Base-by-base conservation (phyloP, 2,888 invertebrate species). In the Nasonia oneida region DNA sequence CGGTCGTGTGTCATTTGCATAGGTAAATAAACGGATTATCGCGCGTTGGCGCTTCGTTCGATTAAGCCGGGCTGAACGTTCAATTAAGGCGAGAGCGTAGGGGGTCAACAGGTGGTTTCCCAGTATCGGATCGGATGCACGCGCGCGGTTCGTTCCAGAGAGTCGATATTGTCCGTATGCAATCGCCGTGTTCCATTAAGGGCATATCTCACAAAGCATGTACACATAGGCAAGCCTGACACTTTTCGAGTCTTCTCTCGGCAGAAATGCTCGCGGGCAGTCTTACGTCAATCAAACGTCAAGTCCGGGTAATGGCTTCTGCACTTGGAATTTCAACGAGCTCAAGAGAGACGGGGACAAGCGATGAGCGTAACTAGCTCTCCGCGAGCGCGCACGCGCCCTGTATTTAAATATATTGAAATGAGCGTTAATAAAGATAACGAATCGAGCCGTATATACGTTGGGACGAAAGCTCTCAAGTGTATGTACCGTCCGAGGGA, bases 351-450 rank as follows among this genome's bases (percentile, higher is more conserved):
- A 23, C 50, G 29, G 42, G 4, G 47, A 42, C 50, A 23, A 74
- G 47, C 37, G 74, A 75, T 18, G 37, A 37, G 29, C 71, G 50
- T 70, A 47, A 61, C 70, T 39, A 76, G 33, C 18, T 71, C 6
- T 14, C 1, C 70, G 6, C 8, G 29, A 29, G 64, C n/a, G 50
- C 64, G 33, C 10, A 67, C 64, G 33, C 10, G 64, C 42, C 33
- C 47, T 73, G 73, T 42, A 83, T 86, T 77, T 53, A 84, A 86
- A 86, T 85, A n/a, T 75, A 84, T 81, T 70, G 71, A 83, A 85
- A 85, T 67, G 64, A 53, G 50, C 76, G 61, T 39, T 87, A 85
- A 85, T 85, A 87, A 87, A 87, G 84, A 83, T 83, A 87, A 85
- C 75, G 80, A 84, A 83, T 74, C 74, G 67, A 64, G 67, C 50